Evolutionary conservation across 2,888 invertebrate species (phyloP).

Genomic region (Pterobdella sp.): DNA sequence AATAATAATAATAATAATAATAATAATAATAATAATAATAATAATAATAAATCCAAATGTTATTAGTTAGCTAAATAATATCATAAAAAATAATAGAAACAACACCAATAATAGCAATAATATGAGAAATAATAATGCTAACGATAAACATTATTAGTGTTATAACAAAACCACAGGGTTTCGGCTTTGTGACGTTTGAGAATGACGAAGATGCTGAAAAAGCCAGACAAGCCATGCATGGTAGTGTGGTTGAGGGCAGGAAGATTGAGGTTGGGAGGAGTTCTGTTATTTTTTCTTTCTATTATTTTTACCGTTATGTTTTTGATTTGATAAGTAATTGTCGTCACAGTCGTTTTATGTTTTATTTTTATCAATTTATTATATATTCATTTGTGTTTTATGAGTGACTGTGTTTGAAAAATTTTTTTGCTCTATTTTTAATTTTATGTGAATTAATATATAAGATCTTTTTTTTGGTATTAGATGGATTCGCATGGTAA

Average conservation of each 20-base stretch:
- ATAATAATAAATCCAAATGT: background rate
- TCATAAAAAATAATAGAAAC: background rate
- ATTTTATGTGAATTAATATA: too few species aligned
- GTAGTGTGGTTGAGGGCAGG: constrained; percentile 99
- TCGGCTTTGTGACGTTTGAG: constrained; percentile 99
- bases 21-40: background rate
- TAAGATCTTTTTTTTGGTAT: background rate
- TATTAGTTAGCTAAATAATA: background rate
- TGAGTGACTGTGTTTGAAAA: too few species aligned
- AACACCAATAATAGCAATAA: background rate
- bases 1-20: background rate
- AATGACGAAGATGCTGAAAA: constrained; percentile 99
- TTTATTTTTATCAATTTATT: background rate
- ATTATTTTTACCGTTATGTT: too few species aligned
- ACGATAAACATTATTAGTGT: background rate
- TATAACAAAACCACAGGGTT: constrained; percentile 65
- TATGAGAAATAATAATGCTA: background rate
- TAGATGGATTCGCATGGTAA: background rate
- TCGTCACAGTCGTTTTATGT: too few species aligned
- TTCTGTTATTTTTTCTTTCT: constrained; percentile 26
- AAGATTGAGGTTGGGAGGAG: constrained; percentile 83
- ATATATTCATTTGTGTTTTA: too few species aligned
- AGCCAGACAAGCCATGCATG: constrained; percentile 99
- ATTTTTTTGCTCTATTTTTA: too few species aligned
- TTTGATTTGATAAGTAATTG: too few species aligned